phyloP scores from a whole-genome alignment of 2,113 vertebrate species.

The Cavia porcellus region DNA sequence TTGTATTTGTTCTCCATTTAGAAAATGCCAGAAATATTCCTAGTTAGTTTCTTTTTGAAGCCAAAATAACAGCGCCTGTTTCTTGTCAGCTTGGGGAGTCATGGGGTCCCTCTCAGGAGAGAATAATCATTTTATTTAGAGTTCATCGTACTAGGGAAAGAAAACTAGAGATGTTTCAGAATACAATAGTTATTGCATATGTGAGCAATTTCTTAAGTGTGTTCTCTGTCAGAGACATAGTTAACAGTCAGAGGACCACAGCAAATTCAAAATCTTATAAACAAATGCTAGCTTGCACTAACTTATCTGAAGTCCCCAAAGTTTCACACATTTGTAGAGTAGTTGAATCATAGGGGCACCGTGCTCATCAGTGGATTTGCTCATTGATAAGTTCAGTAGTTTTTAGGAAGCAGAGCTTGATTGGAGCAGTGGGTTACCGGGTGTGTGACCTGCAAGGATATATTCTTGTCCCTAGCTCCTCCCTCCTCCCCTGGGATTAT shows the following conservation, averaged over 20 bases:
- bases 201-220: conserved; percentile 6
- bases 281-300: background rate
- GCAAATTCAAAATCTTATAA: conserved; percentile 54
- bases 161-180: conserved; percentile 38
- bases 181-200: background rate
- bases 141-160: background rate
- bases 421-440: background rate
- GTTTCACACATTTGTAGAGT: background rate
- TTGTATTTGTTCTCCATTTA: conserved; percentile 6
- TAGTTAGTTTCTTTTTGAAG: conserved; percentile 25
- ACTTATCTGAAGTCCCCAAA: background rate
- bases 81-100: background rate
- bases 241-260: conserved; percentile 26
- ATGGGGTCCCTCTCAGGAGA: background rate
- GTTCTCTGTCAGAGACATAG: conserved; percentile 22
- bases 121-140: conserved; percentile 46
- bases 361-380: background rate
- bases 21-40: conserved; percentile 9
- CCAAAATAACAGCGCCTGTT: background rate
- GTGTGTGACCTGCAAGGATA: background rate
- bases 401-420: background rate
- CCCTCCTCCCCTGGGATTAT: background rate
- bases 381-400: background rate
- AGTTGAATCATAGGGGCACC: background rate
- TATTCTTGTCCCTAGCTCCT: background rate